Percentiles rank a stretch among this genome's conserved stretches.
These are phyloP conservation scores for Hipposideros larvatus DNA, from an alignment of 2,797 vertebrate genomes.

Conservation along the genomic window DNA sequence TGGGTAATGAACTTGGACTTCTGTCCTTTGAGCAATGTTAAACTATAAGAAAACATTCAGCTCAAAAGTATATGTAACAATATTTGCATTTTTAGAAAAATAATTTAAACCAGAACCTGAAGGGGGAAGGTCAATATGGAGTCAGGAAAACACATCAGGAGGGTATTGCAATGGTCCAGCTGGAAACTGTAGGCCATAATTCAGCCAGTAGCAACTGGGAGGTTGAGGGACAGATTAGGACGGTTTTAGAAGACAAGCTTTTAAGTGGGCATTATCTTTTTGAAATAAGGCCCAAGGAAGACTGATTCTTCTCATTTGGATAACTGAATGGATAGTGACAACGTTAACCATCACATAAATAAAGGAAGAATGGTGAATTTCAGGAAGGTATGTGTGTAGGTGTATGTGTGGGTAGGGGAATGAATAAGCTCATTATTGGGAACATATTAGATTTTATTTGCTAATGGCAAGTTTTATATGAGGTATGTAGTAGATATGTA, in stretches of 20 bases:
- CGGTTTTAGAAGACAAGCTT: neutral
- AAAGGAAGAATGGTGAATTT: neutral
- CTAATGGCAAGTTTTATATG: neutral
- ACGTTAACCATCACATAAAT: neutral
- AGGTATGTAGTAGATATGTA: neutral
- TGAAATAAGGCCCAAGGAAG: neutral
- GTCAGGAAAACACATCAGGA: neutral
- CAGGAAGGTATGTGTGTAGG: neutral
- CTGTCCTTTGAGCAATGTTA: neutral
- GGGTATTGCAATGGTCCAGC: neutral
- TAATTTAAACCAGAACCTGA: constrained; percentile 6
- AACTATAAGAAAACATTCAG: neutral
- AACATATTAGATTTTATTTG: neutral
- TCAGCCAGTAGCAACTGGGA: neutral
- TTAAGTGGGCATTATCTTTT: neutral
- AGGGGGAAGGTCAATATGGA: neutral
- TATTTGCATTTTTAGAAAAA: neutral
- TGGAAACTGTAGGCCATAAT: neutral
- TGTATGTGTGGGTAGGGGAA: neutral
- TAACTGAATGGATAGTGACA: neutral
- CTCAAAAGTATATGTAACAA: neutral
- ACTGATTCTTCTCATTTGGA: neutral
- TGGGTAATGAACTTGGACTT: neutral
- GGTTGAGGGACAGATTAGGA: fast-evolving
- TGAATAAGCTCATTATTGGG: neutral